Conservation (phyloP, 1,140 invertebrate species). For the Leptoteleia sp. region DNA sequence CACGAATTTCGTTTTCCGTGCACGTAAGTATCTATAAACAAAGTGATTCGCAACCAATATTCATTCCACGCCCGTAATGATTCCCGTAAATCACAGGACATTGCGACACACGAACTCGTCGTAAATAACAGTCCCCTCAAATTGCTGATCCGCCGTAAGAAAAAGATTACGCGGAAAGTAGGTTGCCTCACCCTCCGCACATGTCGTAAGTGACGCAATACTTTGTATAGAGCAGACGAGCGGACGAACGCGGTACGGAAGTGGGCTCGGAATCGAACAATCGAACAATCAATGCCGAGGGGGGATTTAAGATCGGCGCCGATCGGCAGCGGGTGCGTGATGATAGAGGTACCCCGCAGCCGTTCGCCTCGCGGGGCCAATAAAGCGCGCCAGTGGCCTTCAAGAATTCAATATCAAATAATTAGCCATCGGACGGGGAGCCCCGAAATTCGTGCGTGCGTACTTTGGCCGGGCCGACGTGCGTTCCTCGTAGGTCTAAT, state of each 20-base stretch:
- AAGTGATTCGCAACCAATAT: slow-evolving; percentile 18
- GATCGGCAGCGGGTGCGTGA: slow-evolving; percentile 30
- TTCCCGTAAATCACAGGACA: slow-evolving; percentile 35
- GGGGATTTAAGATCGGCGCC: not conserved
- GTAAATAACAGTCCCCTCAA: slow-evolving; percentile 50
- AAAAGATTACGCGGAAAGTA: slow-evolving; percentile 52
- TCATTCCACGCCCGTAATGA: slow-evolving; percentile 16
- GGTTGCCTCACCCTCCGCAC: slow-evolving; percentile 30
- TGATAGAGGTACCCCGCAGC: slow-evolving; percentile 11
- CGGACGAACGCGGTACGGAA: slow-evolving; percentile 46
- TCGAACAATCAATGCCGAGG: slow-evolving; percentile 21
- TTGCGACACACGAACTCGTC: slow-evolving; percentile 21
- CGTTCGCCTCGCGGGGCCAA: slow-evolving; percentile 2
- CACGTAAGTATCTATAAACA: slow-evolving; percentile 17
- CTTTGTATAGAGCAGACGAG: slow-evolving; percentile 9
- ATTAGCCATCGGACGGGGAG: slow-evolving; percentile 62
- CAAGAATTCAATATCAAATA: slow-evolving; percentile 69
- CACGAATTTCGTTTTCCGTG: too few species aligned
- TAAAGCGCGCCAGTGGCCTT: slow-evolving; percentile 22
- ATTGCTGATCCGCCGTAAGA: slow-evolving; percentile 39
- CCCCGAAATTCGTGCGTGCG: slow-evolving; percentile 63
- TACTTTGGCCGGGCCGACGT: slow-evolving; percentile 12
- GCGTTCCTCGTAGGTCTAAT: slow-evolving; percentile 68
- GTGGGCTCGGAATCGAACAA: not conserved
- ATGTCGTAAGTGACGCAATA: slow-evolving; percentile 43